phyloP scores from a whole-genome alignment of 2,888 invertebrate genomes.

The Lacanobia wlatinum region DNA sequence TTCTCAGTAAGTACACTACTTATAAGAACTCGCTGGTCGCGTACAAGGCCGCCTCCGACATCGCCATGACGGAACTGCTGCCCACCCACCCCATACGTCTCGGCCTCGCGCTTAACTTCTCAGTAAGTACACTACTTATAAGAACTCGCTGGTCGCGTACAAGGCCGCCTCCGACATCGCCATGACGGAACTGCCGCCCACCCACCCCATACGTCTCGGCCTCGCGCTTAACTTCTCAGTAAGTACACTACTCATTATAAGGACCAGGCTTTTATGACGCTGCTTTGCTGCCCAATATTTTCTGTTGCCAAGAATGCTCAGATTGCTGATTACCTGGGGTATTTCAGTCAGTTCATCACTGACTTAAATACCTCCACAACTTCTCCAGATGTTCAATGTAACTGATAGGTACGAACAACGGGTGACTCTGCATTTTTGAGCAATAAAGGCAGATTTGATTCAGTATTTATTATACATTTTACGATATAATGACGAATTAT shows the following conservation, averaged over 20 bases:
- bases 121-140: constrained; percentile 89
- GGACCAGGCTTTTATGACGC: not conserved
- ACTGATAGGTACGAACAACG: not conserved
- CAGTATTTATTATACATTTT: not conserved
- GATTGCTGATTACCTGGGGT: not conserved
- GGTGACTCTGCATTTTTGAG: not conserved
- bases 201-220: constrained; percentile 46
- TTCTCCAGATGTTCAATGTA: not conserved
- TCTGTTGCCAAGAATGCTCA: not conserved
- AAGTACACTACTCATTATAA: too few species aligned
- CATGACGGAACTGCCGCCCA: too few species aligned
- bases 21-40: constrained; percentile 97
- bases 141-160: constrained; percentile 98
- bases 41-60: constrained; percentile 99
- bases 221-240: too few species aligned
- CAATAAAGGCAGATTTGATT: not conserved
- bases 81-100: constrained; percentile 99
- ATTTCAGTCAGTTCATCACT: too few species aligned
- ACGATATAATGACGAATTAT: not conserved
- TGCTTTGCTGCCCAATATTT: not conserved
- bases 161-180: constrained; percentile 95
- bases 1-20: too few species aligned
- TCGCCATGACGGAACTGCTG: constrained; percentile 98
- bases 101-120: constrained; percentile 99
- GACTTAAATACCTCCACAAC: not conserved